A percentile compares a stretch with the other conserved stretches of the same genome.
Conservation (phyloP, 2,888 invertebrate genomes). For the Drosophila aldrichi region DNA sequence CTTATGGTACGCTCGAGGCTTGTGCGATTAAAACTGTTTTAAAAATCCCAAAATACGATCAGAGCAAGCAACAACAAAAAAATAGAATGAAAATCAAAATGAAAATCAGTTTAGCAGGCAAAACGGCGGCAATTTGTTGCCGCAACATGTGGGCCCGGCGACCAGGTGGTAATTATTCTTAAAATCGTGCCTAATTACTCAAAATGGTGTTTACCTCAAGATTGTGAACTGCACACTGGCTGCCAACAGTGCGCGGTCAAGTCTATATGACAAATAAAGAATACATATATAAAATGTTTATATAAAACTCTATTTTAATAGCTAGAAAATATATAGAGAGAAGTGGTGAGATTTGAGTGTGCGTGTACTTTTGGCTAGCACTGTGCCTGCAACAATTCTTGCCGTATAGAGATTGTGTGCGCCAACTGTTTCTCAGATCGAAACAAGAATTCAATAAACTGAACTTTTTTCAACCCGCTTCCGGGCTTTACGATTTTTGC, state of each 20-base stretch:
- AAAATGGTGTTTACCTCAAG: conserved; percentile 37
- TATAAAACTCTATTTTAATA: neutral
- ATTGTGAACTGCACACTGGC: conserved; percentile 27
- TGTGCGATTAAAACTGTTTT: conserved; percentile 18
- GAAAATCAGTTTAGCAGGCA: conserved; percentile 14
- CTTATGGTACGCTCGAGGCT: conserved; percentile 27
- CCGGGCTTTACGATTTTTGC: conserved; percentile 61
- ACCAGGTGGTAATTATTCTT: conserved; percentile 78
- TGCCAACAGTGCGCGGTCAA: conserved; percentile 3
- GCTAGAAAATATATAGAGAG: neutral
- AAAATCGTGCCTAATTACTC: conserved; percentile 77
- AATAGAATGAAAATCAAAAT: conserved; percentile 2
- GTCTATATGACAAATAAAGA: neutral
- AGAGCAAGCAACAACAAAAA: neutral
- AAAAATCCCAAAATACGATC: conserved; percentile 4
- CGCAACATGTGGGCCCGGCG: conserved; percentile 48
- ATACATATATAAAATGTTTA: neutral
- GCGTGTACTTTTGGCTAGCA: conserved; percentile 18
- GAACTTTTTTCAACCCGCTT: conserved; percentile 60
- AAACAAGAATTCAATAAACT: conserved; percentile 74
- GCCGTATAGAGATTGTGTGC: neutral
- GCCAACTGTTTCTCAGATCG: conserved; percentile 52
- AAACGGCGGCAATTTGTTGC: conserved; percentile 43
- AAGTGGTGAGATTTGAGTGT: neutral
- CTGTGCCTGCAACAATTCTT: conserved; percentile 30